Base-by-base conservation (phyloP, 1,140 invertebrate species). In the Drosophila varians region DNA sequence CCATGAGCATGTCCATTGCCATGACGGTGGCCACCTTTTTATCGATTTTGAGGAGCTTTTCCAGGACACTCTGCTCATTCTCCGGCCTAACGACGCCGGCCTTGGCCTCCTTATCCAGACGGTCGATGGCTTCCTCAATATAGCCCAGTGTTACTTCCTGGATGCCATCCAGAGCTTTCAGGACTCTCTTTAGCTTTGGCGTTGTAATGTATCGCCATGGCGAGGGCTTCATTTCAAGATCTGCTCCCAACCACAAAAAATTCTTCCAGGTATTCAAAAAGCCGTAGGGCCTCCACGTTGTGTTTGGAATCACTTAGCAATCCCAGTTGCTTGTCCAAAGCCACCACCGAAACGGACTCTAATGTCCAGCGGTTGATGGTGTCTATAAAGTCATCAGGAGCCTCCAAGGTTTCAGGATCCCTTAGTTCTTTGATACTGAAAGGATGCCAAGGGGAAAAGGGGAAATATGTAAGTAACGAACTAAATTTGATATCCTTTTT, bases 301-400 rank as follows among this genome's bases (percentile, higher is more conserved):
- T 60, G 47, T 3, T 60, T 60, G 6, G 53, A 61, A 1, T 52
- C 34, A 54, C 93, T 91, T 1, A 90, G 47, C n/a, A 90, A 25
- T 1, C 83, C 87, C 12, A 90, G 36, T 19, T 83, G 65, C 12
- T 58, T 80, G 25, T 90, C 94, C 42, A 96, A 88, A 7, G 95
- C 95, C 0, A 96, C 93, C 0, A 93, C 90, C 0, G 92, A 94
- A 9, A 96, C 94, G 0, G 94, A 95, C 89, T 96, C 95, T 5
- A 96, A 79, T 2, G 94, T 92, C 94, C 95, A 95, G 70, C 94
- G 93, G 72, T 94, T 94, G 58, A 95, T 91, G 79, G 95, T 94
- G 53, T 93, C 92, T 40, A 93, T 91, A 76, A 95, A 94, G 61
- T 92, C 91, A 0, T 77, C 86, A 0, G 93, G 92, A 55, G 95